Percentiles rank a stretch among this genome's conserved stretches.
phyloP scores from a whole-genome alignment of 30 jellyfish, hydroid and myxozoan genomes.

The Chrysaora quinquecirrha region DNA sequence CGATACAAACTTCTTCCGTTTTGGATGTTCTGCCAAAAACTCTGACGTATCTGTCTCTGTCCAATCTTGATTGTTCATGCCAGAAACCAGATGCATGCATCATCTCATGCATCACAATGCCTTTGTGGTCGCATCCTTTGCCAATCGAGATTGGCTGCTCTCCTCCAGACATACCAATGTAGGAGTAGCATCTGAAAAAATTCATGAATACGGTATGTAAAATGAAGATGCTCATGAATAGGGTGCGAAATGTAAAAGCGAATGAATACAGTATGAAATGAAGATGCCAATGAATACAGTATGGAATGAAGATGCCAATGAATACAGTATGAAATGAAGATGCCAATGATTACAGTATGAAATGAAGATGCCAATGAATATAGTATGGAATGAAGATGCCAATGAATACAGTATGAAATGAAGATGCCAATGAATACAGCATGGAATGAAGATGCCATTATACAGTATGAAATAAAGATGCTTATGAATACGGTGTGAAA shows the following conservation, averaged over 20 bases:
- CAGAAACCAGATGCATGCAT: constrained; percentile 70
- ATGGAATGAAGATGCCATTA: too few relatives aligned
- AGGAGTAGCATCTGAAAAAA: constrained; percentile 59
- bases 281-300: too few relatives aligned
- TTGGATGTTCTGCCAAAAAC: constrained; percentile 61
- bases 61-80: constrained; percentile 77
- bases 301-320: too few relatives aligned
- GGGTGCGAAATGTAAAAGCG: background rate
- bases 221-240: background rate
- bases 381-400: too few relatives aligned
- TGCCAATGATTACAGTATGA: too few relatives aligned
- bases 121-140: constrained; percentile 57
- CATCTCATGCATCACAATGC: constrained; percentile 73
- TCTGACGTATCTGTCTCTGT: constrained; percentile 58
- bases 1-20: constrained; percentile 45
- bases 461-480: too few relatives aligned
- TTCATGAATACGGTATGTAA: background rate
- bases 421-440: too few relatives aligned
- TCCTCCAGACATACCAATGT: constrained; percentile 68
- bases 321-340: too few relatives aligned
- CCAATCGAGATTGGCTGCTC: constrained; percentile 71
- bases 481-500: too few relatives aligned
- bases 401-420: too few relatives aligned
- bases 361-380: too few relatives aligned
- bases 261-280: background rate